Percentiles rank a stretch among this genome's conserved stretches.
Conservation (phyloP, 1,140 invertebrate species). For the Drosophila azteca region DNA sequence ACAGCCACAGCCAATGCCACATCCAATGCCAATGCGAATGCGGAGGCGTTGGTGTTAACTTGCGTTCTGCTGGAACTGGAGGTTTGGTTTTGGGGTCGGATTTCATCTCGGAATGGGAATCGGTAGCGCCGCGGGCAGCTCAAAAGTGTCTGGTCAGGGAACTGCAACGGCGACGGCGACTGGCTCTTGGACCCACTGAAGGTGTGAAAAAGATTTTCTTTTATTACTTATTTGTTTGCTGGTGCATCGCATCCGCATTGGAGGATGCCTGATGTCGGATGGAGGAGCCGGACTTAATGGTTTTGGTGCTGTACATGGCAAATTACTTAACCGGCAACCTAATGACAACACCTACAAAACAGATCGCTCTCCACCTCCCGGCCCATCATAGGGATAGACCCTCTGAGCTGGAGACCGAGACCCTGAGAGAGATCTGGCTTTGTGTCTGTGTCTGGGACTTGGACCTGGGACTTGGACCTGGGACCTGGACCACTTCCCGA, state of each 20-base stretch:
- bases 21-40: slow-evolving; percentile 4
- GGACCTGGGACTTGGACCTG: not conserved
- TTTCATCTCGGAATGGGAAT: slow-evolving; percentile 34
- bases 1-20: too few relatives aligned
- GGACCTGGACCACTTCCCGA: slow-evolving; percentile 18
- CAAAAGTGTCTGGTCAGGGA: slow-evolving; percentile 6
- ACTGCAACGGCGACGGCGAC: too few relatives aligned
- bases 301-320: slow-evolving; percentile 62
- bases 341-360: slow-evolving; percentile 76
- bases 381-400: too few relatives aligned
- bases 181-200: slow-evolving; percentile 18
- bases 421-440: slow-evolving; percentile 1
- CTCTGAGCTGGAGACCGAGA: too few relatives aligned
- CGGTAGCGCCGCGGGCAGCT: slow-evolving; percentile 62
- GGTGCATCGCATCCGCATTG: too few relatives aligned
- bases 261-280: not conserved
- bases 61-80: not conserved
- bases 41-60: slow-evolving; percentile 51
- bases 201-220: slow-evolving; percentile 56
- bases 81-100: not conserved
- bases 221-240: slow-evolving; percentile 40
- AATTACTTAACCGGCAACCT: slow-evolving; percentile 73
- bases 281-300: slow-evolving; percentile 57
- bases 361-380: slow-evolving; percentile 1
- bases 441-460: slow-evolving; percentile 1